Conservation (phyloP, 2,888 invertebrate genomes). For the Zaprionus lineosus region DNA sequence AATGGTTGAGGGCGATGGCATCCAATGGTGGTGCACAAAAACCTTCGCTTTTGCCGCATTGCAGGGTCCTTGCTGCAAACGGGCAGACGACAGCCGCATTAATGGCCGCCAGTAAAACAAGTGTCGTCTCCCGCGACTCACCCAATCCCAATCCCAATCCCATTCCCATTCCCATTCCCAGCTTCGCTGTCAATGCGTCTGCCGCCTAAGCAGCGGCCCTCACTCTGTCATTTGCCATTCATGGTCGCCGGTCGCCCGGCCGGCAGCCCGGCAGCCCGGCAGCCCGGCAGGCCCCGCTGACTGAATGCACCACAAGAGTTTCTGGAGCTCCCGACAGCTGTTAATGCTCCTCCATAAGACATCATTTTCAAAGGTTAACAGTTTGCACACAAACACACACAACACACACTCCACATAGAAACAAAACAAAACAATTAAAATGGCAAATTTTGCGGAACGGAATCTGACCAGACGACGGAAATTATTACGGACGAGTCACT, state of each 20-base stretch:
- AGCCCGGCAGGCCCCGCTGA: slow-evolving; percentile 24
- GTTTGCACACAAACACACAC: too few relatives aligned
- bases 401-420: too few relatives aligned
- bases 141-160: too few relatives aligned
- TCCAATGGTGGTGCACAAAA: slow-evolving; percentile 58
- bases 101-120: slow-evolving; percentile 64
- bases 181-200: slow-evolving; percentile 2
- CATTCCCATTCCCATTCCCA: neutral
- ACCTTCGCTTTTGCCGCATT: slow-evolving; percentile 74
- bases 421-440: too few relatives aligned
- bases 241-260: neutral
- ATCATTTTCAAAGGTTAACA: too few relatives aligned
- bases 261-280: slow-evolving; percentile 22
- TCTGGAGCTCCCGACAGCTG: too few relatives aligned
- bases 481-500: too few relatives aligned
- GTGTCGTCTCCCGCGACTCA: neutral
- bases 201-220: slow-evolving; percentile 28
- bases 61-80: slow-evolving; percentile 70
- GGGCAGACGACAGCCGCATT: slow-evolving; percentile 62
- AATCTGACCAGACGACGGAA: too few relatives aligned
- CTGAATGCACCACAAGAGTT: too few relatives aligned
- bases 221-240: slow-evolving; percentile 2
- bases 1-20: slow-evolving; percentile 27
- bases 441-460: too few relatives aligned
- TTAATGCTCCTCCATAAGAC: too few relatives aligned